phyloP scores from a whole-genome alignment of 2,113 vertebrate species.

The Lucifuga dentata region DNA sequence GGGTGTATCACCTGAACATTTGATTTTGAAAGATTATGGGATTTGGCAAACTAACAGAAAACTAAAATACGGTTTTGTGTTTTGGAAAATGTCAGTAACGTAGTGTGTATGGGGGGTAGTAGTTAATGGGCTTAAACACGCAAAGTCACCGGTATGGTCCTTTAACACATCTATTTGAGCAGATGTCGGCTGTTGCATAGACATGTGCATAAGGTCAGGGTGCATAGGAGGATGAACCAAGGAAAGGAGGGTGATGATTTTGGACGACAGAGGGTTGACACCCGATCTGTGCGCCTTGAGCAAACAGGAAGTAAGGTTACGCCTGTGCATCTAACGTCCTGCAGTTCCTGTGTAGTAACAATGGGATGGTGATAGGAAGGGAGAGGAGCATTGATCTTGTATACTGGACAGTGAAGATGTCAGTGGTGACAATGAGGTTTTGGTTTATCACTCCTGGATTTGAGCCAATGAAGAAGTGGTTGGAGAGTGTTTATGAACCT shows the following conservation, averaged over 20 bases:
- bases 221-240: constrained; percentile 17
- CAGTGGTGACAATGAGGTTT: constrained; percentile 22
- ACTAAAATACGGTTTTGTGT: too few relatives aligned
- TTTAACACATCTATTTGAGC: constrained; percentile 58
- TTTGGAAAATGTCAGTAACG: too few relatives aligned
- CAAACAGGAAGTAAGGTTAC: constrained; percentile 71
- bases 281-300: constrained; percentile 66
- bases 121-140: too few relatives aligned
- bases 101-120: too few relatives aligned
- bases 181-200: constrained; percentile 58
- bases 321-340: constrained; percentile 41
- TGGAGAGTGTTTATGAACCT: constrained; percentile 46
- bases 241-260: constrained; percentile 26
- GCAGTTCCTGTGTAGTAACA: constrained; percentile 56
- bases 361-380: constrained; percentile 45
- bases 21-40: too few relatives aligned
- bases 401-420: constrained; percentile 27
- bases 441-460: constrained; percentile 39
- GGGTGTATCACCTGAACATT: too few relatives aligned
- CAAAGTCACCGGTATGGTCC: too few relatives aligned
- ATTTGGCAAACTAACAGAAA: too few relatives aligned
- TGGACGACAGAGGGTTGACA: constrained; percentile 65
- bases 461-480: constrained; percentile 31
- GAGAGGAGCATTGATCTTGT: constrained; percentile 16
- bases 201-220: constrained; percentile 55